A percentile compares a stretch with the other conserved stretches of the same genome.
These are phyloP conservation scores for Itoplectis maculator DNA, from an alignment of 2,888 invertebrate species.

Conservation along the genomic window DNA sequence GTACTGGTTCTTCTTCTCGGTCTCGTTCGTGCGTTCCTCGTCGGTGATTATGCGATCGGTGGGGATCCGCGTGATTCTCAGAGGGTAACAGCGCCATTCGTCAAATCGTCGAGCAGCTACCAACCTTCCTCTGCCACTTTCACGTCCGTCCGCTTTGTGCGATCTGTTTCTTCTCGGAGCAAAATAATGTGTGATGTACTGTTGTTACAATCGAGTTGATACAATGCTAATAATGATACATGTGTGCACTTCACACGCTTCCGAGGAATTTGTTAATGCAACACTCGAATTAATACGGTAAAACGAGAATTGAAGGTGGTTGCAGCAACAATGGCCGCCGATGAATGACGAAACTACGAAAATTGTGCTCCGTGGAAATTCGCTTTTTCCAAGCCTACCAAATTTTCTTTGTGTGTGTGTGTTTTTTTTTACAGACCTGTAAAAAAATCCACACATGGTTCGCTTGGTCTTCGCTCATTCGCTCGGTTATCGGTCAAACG, in stretches of 20 bases:
- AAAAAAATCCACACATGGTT: neutral
- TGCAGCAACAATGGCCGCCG: no score
- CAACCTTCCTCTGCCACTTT: neutral
- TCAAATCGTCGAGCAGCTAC: neutral
- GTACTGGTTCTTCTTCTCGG: no score
- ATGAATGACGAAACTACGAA: neutral
- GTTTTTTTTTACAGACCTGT: no score
- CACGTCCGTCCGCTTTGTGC: neutral
- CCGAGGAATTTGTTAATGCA: no score
- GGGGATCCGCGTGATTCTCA: no score
- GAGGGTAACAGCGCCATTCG: neutral
- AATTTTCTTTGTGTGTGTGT: no score
- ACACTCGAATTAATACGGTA: no score
- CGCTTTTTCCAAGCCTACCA: no score
- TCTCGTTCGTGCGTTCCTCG: conserved; percentile 43
- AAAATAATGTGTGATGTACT: neutral
- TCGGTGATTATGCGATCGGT: neutral
- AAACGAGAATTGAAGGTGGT: no score
- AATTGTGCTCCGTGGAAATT: no score
- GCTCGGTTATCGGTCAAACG: conserved; percentile 15
- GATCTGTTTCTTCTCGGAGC: neutral
- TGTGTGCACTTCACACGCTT: neutral
- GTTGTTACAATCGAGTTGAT: neutral
- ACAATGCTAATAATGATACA: neutral
- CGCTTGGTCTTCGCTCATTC: neutral